phyloP scores from a whole-genome alignment of 1,140 invertebrate genomes.

The Lepidurus arcticus region DNA sequence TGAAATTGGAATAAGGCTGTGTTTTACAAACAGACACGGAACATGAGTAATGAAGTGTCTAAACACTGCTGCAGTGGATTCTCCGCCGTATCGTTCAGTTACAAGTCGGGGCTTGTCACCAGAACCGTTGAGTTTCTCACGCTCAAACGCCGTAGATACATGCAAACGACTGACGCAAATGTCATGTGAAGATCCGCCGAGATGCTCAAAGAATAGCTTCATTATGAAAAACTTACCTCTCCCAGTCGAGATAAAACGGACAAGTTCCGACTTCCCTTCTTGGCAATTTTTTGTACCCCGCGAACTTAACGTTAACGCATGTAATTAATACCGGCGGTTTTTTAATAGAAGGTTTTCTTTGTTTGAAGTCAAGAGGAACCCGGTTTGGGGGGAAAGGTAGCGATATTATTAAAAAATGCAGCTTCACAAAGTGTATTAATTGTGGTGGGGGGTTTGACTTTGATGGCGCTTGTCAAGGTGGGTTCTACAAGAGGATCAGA shows the following conservation, averaged over 20 bases:
- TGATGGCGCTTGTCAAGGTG: too few species aligned
- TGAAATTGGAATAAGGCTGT: background rate
- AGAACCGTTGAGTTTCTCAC: conserved; percentile 21
- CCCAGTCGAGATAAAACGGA: background rate
- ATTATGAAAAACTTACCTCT: background rate
- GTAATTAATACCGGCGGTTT: too few species aligned
- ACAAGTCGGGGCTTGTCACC: conserved; percentile 11
- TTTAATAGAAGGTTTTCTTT: too few species aligned
- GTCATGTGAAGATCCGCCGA: background rate
- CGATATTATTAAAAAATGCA: too few species aligned
- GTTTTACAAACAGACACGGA: background rate
- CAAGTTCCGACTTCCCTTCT: background rate
- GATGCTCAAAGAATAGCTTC: background rate
- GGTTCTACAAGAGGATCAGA: too few species aligned
- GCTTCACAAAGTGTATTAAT: too few species aligned
- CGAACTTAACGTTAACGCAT: too few species aligned
- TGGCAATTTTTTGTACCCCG: too few species aligned
- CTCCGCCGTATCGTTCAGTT: background rate
- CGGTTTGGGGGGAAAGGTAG: too few species aligned
- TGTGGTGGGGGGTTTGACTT: too few species aligned
- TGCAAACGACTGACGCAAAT: background rate
- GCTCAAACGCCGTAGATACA: background rate
- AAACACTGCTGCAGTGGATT: conserved; percentile 1
- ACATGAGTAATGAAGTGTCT: conserved; percentile 22
- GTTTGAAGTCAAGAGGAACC: too few species aligned